Evolutionary conservation across 2,113 vertebrate genomes (phyloP).

Genomic region (Indicator indicator): DNA sequence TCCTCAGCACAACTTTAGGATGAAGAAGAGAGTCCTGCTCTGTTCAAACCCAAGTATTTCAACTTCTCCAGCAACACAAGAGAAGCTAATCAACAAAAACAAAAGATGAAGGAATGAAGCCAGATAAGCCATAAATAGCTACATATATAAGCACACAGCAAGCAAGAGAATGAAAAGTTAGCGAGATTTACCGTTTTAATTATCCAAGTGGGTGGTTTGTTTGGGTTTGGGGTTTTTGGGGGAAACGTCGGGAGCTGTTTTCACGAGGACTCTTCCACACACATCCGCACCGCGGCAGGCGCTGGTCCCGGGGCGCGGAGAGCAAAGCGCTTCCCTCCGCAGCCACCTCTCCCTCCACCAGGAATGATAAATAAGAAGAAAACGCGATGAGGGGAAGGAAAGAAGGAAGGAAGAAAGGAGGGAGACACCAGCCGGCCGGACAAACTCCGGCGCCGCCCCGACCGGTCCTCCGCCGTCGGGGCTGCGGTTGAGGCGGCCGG

Average conservation of each 20-base stretch:
- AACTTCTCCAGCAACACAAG: background rate
- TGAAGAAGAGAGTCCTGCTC: background rate
- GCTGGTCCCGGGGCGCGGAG: background rate
- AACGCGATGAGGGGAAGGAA: background rate
- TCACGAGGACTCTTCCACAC: background rate
- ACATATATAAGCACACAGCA: constrained; percentile 1
- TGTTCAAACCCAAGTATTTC: background rate
- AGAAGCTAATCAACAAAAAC: background rate
- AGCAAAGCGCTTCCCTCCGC: background rate
- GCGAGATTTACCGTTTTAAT: constrained; percentile 56
- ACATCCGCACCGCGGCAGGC: constrained; percentile 11
- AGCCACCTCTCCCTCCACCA: background rate
- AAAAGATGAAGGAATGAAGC: background rate
- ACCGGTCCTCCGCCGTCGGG: background rate
- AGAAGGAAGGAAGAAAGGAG: background rate
- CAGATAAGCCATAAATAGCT: background rate
- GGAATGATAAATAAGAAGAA: background rate
- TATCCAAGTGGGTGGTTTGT: constrained; percentile 42
- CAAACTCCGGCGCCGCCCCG: background rate
- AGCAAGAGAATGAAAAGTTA: constrained; percentile 46
- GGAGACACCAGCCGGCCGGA: background rate
- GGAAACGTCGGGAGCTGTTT: constrained; percentile 5
- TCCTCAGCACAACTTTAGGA: background rate
- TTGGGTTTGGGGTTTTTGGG: background rate
- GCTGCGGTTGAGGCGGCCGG: background rate